Conservation (phyloP, 2,797 vertebrate genomes). For the Huso huso region DNA sequence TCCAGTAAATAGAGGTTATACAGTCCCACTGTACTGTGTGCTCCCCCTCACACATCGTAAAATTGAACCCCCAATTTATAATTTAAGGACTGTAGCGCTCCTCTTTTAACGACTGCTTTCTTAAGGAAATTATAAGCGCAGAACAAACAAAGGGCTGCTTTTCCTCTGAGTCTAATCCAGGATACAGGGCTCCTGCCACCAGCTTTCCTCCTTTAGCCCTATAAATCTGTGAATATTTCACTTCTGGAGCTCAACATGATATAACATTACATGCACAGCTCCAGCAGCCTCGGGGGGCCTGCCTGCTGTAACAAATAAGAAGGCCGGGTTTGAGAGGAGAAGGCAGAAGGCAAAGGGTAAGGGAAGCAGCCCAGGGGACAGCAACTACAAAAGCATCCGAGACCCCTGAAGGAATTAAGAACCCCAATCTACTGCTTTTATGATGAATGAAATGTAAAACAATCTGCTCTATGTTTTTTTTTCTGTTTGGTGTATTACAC, state of each 20-base stretch:
- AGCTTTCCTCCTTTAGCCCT: constrained; percentile 28
- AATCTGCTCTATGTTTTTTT: neutral
- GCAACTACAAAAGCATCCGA: constrained; percentile 1
- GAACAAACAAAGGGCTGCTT: constrained; percentile 10
- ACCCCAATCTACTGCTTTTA: neutral
- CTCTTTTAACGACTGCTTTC: neutral
- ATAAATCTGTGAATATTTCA: constrained; percentile 43
- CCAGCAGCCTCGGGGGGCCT: neutral
- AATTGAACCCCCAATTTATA: neutral
- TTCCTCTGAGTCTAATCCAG: constrained; percentile 31
- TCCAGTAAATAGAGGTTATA: too few relatives aligned
- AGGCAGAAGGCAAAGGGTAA: constrained; percentile 26
- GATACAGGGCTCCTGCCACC: constrained; percentile 27
- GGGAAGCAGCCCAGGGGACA: constrained; percentile 25
- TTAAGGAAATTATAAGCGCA: neutral
- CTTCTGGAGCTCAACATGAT: constrained; percentile 32
- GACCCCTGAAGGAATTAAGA: neutral
- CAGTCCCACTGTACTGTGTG: too few relatives aligned
- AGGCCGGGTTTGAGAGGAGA: constrained; percentile 27
- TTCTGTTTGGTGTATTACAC: too few relatives aligned
- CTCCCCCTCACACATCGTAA: too few relatives aligned
- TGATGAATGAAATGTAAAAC: constrained; percentile 4
- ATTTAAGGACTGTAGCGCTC: neutral
- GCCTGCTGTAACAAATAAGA: constrained; percentile 26
- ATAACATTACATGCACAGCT: constrained; percentile 38